Conservation (phyloP, 2,113 vertebrate genomes). For the Cyanoramphus novaezelandiae region DNA sequence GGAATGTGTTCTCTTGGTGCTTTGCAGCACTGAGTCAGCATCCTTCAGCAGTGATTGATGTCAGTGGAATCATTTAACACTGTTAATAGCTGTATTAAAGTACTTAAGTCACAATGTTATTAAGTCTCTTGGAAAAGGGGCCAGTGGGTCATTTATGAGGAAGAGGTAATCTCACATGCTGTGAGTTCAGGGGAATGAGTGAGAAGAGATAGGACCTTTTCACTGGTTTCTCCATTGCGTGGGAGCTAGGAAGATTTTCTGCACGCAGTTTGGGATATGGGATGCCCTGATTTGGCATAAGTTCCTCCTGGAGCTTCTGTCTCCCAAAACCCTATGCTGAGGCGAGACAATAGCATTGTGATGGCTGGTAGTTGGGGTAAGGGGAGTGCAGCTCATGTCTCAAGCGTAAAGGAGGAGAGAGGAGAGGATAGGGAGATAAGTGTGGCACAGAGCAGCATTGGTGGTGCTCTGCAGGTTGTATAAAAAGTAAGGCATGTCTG, state of each 20-base stretch:
- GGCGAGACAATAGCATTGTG: background rate
- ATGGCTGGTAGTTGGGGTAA: background rate
- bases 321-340: background rate
- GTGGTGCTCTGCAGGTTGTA: background rate
- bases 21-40: background rate
- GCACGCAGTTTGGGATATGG: background rate
- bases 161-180: background rate
- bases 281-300: background rate
- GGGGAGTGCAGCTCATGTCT: accelerated
- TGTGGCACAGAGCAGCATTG: background rate
- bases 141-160: background rate
- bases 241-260: background rate
- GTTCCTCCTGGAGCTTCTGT: background rate
- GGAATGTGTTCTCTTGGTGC: background rate
- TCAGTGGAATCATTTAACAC: background rate
- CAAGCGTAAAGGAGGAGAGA: background rate
- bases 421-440: background rate
- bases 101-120: background rate
- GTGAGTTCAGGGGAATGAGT: background rate
- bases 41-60: background rate
- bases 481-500: background rate
- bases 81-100: background rate
- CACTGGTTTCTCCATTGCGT: accelerated
- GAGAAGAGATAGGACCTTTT: background rate
- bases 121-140: background rate